Conservation (phyloP, 2,888 invertebrate species). For the Anoncus sp. region DNA sequence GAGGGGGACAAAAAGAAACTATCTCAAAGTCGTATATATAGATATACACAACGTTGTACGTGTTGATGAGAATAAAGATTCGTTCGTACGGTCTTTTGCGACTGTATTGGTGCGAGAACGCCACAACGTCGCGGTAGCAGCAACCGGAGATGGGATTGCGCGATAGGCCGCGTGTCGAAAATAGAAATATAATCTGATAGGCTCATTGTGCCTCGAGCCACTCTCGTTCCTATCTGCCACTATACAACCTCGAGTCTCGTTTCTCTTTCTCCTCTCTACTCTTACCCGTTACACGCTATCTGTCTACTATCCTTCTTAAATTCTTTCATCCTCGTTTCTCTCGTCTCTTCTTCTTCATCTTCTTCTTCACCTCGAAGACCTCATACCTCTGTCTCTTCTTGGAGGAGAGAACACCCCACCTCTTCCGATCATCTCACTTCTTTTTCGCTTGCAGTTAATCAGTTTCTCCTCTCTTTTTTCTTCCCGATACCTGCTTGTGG, state of each 20-base stretch:
- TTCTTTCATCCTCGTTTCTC: constrained; percentile 30
- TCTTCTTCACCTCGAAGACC: constrained; percentile 39
- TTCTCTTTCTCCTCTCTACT: constrained; percentile 46
- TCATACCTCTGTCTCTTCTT: constrained; percentile 40
- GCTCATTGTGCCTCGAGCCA: constrained; percentile 82
- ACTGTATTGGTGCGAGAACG: constrained; percentile 53
- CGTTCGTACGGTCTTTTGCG: constrained; percentile 34
- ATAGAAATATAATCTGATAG: constrained; percentile 83
- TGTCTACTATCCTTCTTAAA: constrained; percentile 52
- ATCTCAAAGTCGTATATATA: constrained; percentile 31
- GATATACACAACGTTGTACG: constrained; percentile 24
- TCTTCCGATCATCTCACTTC: constrained; percentile 54
- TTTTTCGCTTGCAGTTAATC: constrained; percentile 58
- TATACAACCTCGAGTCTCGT: constrained; percentile 70
- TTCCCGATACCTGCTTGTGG: constrained; percentile 27
- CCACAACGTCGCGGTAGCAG: constrained; percentile 74
- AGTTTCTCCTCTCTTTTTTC: constrained; percentile 43
- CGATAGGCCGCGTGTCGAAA: constrained; percentile 82
- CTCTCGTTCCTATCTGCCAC: constrained; percentile 79
- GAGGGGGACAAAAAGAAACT: too few relatives aligned
- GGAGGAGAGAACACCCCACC: constrained; percentile 21
- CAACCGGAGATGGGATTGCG: constrained; percentile 80
- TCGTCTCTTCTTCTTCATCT: constrained; percentile 52
- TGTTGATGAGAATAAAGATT: constrained; percentile 58
- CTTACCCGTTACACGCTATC: constrained; percentile 43